Evolutionary conservation across 2,797 vertebrate species (phyloP).

Genomic region (Poeciliopsis infans): DNA sequence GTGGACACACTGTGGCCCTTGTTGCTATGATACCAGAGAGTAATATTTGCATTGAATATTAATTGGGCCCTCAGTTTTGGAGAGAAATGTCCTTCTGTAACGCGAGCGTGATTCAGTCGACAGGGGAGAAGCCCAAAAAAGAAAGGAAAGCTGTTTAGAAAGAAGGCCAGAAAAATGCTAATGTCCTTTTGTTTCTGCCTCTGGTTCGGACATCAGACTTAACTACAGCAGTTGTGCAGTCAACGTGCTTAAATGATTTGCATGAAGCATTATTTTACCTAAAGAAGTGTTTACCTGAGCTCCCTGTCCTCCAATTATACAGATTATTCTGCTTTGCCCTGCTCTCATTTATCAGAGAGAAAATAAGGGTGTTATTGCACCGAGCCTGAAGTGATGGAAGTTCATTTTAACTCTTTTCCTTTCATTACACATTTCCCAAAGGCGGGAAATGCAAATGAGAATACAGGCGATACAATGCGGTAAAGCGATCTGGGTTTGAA

Average conservation of each 20-base stretch:
- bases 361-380: conserved; percentile 24
- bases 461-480: not conserved
- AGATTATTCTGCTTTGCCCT: conserved; percentile 17
- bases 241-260: conserved; percentile 36
- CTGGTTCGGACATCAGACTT: not conserved
- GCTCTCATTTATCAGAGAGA: conserved; percentile 23
- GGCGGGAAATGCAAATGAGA: not conserved
- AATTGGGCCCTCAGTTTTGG: conserved; percentile 66
- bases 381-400: conserved; percentile 9
- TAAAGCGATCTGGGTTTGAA: not conserved
- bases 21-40: conserved; percentile 82
- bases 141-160: conserved; percentile 14
- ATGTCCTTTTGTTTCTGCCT: conserved; percentile 22
- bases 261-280: conserved; percentile 42
- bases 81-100: conserved; percentile 62
- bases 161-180: not conserved
- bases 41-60: conserved; percentile 79
- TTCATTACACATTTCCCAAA: conserved; percentile 1
- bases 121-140: conserved; percentile 19
- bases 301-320: conserved; percentile 43
- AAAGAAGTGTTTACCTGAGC: conserved; percentile 44
- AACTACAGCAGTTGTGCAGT: conserved; percentile 1
- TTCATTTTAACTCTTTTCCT: conserved; percentile 11
- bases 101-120: conserved; percentile 47
- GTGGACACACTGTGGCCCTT: conserved; percentile 51